Percentiles rank a stretch among this genome's conserved stretches.
phyloP scores from a whole-genome alignment of 2,113 vertebrate genomes.

The Mohoua ochrocephala region DNA sequence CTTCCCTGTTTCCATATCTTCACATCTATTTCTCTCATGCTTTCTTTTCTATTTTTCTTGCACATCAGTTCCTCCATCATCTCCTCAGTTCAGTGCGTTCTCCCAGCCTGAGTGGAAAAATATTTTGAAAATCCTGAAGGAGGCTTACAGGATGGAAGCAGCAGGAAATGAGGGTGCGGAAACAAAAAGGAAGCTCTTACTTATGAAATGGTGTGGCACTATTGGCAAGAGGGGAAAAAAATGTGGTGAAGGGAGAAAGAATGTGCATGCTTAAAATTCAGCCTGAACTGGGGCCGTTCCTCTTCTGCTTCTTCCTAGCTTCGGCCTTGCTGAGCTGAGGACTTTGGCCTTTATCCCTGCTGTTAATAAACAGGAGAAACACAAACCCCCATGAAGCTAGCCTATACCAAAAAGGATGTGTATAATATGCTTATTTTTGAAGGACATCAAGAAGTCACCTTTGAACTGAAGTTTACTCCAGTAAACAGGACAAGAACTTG shows the following conservation, averaged over 20 bases:
- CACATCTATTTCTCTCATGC: neutral
- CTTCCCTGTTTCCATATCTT: neutral
- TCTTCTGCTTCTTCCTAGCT: neutral
- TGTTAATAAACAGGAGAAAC: neutral
- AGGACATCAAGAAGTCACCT: neutral
- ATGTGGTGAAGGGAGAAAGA: neutral
- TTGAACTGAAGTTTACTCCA: neutral
- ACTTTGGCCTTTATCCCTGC: neutral
- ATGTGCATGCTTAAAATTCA: neutral
- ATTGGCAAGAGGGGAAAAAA: neutral
- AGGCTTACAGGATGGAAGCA: neutral
- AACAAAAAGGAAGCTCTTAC: slow-evolving; percentile 7
- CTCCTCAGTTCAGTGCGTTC: neutral
- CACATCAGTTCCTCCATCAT: neutral
- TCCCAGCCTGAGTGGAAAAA: neutral
- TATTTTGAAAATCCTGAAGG: neutral
- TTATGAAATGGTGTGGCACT: neutral
- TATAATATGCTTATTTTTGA: neutral
- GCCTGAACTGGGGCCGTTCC: neutral
- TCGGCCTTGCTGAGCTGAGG: neutral
- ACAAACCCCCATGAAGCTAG: neutral
- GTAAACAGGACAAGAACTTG: slow-evolving; percentile 6
- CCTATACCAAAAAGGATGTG: neutral
- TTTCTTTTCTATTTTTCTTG: neutral
- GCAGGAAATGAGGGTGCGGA: slow-evolving; percentile 21